Base-by-base conservation (phyloP, 2,113 vertebrate species). In the Lontra canadensis region DNA sequence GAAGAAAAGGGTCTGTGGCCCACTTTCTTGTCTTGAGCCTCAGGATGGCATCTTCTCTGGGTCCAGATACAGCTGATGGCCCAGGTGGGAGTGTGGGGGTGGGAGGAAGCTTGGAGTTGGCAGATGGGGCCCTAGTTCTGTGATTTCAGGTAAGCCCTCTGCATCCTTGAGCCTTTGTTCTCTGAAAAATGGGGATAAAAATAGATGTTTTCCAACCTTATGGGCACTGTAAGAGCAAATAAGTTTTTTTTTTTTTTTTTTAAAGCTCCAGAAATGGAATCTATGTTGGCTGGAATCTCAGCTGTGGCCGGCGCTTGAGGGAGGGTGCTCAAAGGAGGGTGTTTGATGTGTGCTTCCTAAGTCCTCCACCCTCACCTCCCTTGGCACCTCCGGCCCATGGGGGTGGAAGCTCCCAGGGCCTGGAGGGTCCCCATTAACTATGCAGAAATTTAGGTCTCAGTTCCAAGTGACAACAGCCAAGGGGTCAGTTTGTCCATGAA, bases 211-310 rank as follows among this genome's bases (percentile, higher is more conserved):
- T 23, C 34, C 78, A 20, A n/a, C 14, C 31, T 71, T 47, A 44
- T 0, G 0, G 31, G 52, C 78, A 4, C 6, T 4, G 5, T 18
- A 44, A 84, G 52, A 79, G 0, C 0, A 25, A 67, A 31, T 1
- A 15, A 76, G 25, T 55, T 0, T 69, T 31, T 52, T 17, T 47
- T 47, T 18, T 86, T 14, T 10, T 20, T 9, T 31, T 47, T 47
- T 31, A 44, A 78, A 61, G 47, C 52, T 90, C 34, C 49, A 57
- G 78, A 92, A 69, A 67, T 52, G 71, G 78, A 95, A 52, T 14
- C 42, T 1, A 4, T 18, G 2, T n/a, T 47, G 57, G 47, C 13
- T 20, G 63, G 63, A 83, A 79, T 57, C 44, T 39, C 59, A 25
- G 42, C 61, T 83, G 29, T 23, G 67, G 34, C 39, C 69, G 4